Percentiles rank a stretch among this genome's conserved stretches.
phyloP scores from a whole-genome alignment of 2,797 vertebrate species.

The Bradypodion pumilum region DNA sequence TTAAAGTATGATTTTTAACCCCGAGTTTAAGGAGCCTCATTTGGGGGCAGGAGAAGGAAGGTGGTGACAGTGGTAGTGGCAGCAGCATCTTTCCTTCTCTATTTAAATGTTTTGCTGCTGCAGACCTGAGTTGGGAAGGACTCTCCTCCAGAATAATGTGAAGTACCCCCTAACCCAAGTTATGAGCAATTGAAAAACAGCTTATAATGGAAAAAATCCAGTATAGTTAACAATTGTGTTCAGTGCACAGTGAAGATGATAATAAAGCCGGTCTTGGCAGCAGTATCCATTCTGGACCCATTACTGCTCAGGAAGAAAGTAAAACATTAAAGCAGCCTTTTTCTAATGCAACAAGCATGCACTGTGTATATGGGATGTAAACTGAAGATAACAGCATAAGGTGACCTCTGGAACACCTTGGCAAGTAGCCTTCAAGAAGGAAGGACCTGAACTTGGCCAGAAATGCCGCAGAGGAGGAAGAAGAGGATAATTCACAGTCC shows the following conservation, averaged over 20 bases:
- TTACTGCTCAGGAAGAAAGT: slow-evolving; percentile 31
- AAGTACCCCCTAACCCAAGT: neutral
- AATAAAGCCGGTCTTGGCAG: slow-evolving; percentile 9
- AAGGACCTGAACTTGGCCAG: slow-evolving; percentile 18
- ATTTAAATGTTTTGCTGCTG: neutral
- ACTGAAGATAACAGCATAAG: slow-evolving; percentile 35
- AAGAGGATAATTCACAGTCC: slow-evolving; percentile 10
- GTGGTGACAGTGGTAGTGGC: too few relatives aligned
- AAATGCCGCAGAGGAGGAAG: slow-evolving; percentile 38
- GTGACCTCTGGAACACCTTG: slow-evolving; percentile 46
- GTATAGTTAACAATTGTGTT: neutral
- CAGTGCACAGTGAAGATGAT: slow-evolving; percentile 6
- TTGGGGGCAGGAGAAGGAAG: too few relatives aligned
- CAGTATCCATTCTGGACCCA: neutral
- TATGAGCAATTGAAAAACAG: neutral
- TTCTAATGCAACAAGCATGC: slow-evolving; percentile 23
- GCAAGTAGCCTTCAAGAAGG: slow-evolving; percentile 29
- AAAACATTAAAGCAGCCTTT: slow-evolving; percentile 30
- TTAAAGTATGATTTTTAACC: too few relatives aligned
- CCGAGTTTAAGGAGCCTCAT: too few relatives aligned
- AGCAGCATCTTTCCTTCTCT: too few relatives aligned
- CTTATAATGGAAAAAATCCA: neutral
- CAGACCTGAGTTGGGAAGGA: neutral
- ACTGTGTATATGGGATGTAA: neutral
- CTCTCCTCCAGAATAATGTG: neutral